Evolutionary conservation across 2,888 invertebrate genomes (phyloP).

Genomic region (Callyntrura guangdongensis): DNA sequence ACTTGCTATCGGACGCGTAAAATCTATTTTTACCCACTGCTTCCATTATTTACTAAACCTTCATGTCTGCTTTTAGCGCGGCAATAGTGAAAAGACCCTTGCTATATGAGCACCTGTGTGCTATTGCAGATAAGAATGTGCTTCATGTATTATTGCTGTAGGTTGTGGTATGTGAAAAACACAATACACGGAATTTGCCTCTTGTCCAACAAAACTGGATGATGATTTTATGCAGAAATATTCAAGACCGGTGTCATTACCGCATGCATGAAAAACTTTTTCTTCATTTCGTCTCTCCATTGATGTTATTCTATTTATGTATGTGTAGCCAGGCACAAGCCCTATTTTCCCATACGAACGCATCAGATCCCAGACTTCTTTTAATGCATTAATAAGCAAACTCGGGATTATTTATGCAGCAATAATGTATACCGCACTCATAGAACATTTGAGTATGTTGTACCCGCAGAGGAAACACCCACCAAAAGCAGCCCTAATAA

Average conservation of each 20-base stretch:
- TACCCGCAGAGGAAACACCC: no score
- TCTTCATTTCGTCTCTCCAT: not conserved
- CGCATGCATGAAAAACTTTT: slow-evolving; percentile 16
- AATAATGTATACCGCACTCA: not conserved
- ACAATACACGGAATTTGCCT: not conserved
- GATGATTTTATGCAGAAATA: slow-evolving; percentile 50
- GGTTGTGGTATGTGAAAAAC: slow-evolving; percentile 7
- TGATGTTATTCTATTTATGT: no score
- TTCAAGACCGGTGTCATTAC: slow-evolving; percentile 33
- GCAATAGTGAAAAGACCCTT: not conserved
- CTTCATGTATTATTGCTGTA: not conserved
- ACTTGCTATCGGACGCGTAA: not conserved
- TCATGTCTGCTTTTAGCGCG: not conserved
- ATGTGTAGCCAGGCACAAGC: no score
- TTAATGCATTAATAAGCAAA: not conserved
- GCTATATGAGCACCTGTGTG: not conserved
- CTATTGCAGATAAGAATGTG: not conserved
- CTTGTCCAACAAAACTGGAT: slow-evolving; percentile 19
- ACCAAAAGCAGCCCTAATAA: no score
- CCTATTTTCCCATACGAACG: not conserved
- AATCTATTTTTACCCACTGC: not conserved
- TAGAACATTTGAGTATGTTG: no score
- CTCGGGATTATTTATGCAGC: not conserved
- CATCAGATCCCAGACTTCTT: not conserved
- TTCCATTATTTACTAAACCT: not conserved